Percentiles rank a stretch among this genome's conserved stretches.
Evolutionary conservation across 2,888 invertebrate genomes (phyloP).

Genomic region (Endotricha flammealis): DNA sequence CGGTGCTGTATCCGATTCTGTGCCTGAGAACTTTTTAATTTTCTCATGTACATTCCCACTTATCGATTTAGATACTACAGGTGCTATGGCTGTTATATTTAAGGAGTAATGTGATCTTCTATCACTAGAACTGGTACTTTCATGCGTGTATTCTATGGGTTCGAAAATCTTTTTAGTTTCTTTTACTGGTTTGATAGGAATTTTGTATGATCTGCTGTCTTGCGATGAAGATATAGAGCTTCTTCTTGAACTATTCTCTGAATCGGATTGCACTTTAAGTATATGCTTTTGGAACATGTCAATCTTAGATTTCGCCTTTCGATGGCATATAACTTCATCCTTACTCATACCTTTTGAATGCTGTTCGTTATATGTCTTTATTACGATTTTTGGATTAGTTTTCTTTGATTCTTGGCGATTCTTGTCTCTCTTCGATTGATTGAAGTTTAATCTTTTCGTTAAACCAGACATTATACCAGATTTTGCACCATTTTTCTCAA

Average conservation of each 20-base stretch:
- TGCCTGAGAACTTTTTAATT: conserved; percentile 58
- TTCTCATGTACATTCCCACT: conserved; percentile 67
- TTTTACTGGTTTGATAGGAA: conserved; percentile 35
- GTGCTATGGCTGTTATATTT: conserved; percentile 32
- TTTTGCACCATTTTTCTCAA: conserved; percentile 37
- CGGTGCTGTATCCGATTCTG: conserved; percentile 41
- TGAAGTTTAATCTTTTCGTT: conserved; percentile 57
- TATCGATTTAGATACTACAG: conserved; percentile 42
- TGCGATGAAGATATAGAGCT: conserved; percentile 56
- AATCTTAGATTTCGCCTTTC: conserved; percentile 66
- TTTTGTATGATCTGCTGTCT: conserved; percentile 36
- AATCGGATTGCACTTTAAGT: conserved; percentile 56
- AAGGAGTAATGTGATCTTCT: conserved; percentile 36
- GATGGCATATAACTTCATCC: conserved; percentile 61
- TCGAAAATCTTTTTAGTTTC: conserved; percentile 60
- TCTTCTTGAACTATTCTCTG: conserved; percentile 54
- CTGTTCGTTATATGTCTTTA: conserved; percentile 62
- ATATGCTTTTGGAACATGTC: conserved; percentile 73
- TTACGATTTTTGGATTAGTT: conserved; percentile 57
- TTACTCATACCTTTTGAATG: conserved; percentile 49
- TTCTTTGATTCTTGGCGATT: conserved; percentile 36
- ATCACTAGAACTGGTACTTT: conserved; percentile 38
- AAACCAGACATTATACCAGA: conserved; percentile 55
- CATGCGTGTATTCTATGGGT: conserved; percentile 39
- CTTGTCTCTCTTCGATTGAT: conserved; percentile 57